phyloP scores from a whole-genome alignment of 1,140 invertebrate species.

The Hycleus cichorii region DNA sequence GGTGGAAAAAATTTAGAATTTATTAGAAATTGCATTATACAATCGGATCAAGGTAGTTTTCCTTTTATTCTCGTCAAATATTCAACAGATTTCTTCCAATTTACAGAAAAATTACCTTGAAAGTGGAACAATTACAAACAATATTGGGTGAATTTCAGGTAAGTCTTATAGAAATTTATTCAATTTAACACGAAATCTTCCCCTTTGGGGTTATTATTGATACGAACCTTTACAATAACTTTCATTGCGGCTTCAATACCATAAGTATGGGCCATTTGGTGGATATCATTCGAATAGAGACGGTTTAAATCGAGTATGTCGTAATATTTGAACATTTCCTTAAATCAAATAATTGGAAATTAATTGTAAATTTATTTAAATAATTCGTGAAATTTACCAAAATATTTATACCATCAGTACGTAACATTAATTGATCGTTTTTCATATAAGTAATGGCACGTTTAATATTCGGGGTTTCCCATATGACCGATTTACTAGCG shows the following conservation, averaged over 20 bases:
- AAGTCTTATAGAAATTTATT: too few species aligned
- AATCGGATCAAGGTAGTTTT: too few species aligned
- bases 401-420: conserved; percentile 95
- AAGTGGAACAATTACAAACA: too few species aligned
- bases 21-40: too few species aligned
- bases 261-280: conserved; percentile 80
- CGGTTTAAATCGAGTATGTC: conserved; percentile 77
- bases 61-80: too few species aligned
- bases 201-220: too few species aligned
- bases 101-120: too few species aligned
- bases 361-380: conserved; percentile 1
- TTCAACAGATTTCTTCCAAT: too few species aligned
- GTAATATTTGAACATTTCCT: conserved; percentile 79
- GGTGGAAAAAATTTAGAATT: too few species aligned
- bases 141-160: too few species aligned
- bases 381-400: conserved; percentile 44
- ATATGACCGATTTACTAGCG: conserved; percentile 67
- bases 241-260: conserved; percentile 93
- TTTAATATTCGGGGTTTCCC: conserved; percentile 74
- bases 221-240: conserved; percentile 63
- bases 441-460: conserved; percentile 68
- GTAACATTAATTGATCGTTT: conserved; percentile 56
- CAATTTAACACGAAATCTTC: too few species aligned
- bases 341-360: neutral
- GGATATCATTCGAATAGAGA: conserved; percentile 92